Conservation (phyloP, 2,888 invertebrate species). For the Agapostemon virescens region DNA sequence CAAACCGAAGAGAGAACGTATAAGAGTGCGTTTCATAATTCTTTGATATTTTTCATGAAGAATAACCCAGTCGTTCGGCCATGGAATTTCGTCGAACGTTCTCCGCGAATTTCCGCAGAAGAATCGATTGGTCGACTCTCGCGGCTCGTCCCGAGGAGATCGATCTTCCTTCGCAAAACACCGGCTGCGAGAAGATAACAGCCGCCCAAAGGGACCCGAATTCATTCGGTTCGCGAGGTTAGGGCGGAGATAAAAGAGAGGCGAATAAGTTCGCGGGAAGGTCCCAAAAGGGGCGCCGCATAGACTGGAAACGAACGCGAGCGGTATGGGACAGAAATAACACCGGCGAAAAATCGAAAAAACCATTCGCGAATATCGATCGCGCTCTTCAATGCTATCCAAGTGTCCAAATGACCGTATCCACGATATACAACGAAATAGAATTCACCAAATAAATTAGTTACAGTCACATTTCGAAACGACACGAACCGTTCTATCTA, state of each 20-base stretch:
- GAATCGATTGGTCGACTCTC: neutral
- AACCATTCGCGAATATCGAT: neutral
- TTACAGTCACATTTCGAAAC: no score
- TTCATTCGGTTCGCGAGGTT: constrained; percentile 43
- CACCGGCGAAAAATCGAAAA: neutral
- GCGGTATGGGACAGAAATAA: constrained; percentile 7
- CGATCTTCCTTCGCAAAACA: constrained; percentile 33
- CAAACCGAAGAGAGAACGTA: neutral
- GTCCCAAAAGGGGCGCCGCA: constrained; percentile 40
- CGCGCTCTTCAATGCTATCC: neutral
- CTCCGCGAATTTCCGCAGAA: neutral
- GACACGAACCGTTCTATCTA: no score
- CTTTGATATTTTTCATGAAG: neutral
- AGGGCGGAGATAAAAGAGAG: constrained; percentile 13
- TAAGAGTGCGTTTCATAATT: neutral
- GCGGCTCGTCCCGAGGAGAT: constrained; percentile 12
- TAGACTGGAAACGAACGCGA: constrained; percentile 10
- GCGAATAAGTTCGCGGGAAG: constrained; percentile 31
- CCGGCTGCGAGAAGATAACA: constrained; percentile 48
- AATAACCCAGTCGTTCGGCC: neutral
- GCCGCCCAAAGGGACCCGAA: constrained; percentile 59
- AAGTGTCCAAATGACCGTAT: no score
- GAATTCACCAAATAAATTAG: no score
- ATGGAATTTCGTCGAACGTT: neutral
- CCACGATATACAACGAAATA: no score